Percentiles rank a stretch among this genome's conserved stretches.
These are phyloP conservation scores for Acrossocheilus wenchowensis DNA, from an alignment of 2,797 vertebrate species.

Conservation along the genomic window DNA sequence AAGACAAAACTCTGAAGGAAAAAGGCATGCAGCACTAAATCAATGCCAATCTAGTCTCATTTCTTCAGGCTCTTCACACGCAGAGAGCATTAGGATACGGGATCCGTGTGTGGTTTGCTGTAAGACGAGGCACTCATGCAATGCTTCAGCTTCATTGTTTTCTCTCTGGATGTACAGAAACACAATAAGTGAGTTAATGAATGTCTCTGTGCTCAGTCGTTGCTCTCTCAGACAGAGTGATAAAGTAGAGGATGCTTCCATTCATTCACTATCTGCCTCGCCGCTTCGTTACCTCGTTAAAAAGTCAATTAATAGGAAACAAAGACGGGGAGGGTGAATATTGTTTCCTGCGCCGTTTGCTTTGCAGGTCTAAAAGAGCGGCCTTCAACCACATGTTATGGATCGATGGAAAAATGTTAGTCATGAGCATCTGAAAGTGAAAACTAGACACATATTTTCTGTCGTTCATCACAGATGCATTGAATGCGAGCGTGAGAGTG, in stretches of 20 bases:
- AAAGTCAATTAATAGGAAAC: constrained; percentile 81
- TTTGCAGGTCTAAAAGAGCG: constrained; percentile 42
- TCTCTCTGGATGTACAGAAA: constrained; percentile 35
- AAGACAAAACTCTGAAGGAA: not conserved
- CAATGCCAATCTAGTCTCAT: not conserved
- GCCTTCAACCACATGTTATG: constrained; percentile 48
- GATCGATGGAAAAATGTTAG: constrained; percentile 36
- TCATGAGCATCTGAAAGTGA: not conserved
- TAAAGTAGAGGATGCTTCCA: constrained; percentile 51
- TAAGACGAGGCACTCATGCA: constrained; percentile 3
- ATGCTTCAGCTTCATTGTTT: not conserved
- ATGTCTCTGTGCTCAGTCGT: constrained; percentile 64
- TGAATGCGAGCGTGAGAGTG: not conserved
- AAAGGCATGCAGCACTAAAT: not conserved
- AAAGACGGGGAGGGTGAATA: constrained; percentile 59
- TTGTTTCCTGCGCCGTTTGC: constrained; percentile 43
- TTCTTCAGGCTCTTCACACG: not conserved
- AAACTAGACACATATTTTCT: not conserved
- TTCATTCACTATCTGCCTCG: constrained; percentile 66
- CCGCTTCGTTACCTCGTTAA: constrained; percentile 75
- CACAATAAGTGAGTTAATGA: constrained; percentile 72
- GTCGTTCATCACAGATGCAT: not conserved
- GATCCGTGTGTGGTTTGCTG: not conserved
- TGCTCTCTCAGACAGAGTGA: constrained; percentile 55
- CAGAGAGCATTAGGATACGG: not conserved